Conservation (phyloP, 2,888 invertebrate genomes). For the Hetaerina titia region DNA sequence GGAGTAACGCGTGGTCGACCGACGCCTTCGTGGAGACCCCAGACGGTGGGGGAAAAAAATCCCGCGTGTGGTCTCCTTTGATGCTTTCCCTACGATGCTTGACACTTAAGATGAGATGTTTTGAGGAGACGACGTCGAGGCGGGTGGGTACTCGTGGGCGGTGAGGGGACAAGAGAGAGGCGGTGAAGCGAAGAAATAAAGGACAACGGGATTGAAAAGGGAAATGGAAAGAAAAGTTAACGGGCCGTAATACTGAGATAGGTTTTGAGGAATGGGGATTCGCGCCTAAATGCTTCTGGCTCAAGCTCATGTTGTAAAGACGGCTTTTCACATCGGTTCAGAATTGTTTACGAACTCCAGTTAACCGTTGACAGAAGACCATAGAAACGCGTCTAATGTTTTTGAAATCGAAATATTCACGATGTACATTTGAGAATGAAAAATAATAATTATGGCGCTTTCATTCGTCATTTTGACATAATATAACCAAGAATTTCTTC, state of each 20-base stretch:
- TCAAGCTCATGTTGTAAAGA: too few relatives aligned
- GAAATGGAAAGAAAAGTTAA: neutral
- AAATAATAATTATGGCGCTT: too few relatives aligned
- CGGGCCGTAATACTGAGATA: neutral
- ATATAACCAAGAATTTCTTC: too few relatives aligned
- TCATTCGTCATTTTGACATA: too few relatives aligned
- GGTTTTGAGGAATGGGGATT: too few relatives aligned
- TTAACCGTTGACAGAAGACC: too few relatives aligned
- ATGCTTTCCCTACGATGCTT: neutral
- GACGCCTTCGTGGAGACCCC: neutral
- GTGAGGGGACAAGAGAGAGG: neutral
- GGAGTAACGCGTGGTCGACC: neutral
- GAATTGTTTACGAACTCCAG: too few relatives aligned
- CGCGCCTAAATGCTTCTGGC: too few relatives aligned
- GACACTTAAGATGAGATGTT: neutral
- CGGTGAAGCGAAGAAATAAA: neutral
- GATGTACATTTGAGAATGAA: too few relatives aligned
- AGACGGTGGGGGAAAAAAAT: neutral
- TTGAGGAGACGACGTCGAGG: neutral
- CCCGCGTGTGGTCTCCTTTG: constrained; percentile 12
- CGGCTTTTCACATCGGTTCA: too few relatives aligned
- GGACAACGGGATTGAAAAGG: neutral
- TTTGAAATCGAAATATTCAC: too few relatives aligned
- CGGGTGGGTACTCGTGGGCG: neutral
- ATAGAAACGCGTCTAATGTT: too few relatives aligned